Percentiles rank a stretch among this genome's conserved stretches.
These are phyloP conservation scores for Drosophila phalerata DNA, from an alignment of 2,888 invertebrate species.

Conservation along the genomic window DNA sequence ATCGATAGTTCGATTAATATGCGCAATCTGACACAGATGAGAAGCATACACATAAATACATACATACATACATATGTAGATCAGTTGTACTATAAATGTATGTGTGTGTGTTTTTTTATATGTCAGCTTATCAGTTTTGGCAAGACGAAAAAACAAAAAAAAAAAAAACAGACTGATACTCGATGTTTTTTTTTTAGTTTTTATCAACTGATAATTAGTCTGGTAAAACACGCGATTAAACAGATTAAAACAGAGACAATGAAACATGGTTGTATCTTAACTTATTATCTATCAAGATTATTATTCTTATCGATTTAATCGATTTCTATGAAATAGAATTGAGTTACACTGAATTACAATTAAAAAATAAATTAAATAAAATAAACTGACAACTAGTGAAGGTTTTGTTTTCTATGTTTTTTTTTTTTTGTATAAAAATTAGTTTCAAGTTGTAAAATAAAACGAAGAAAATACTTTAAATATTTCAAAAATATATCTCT, in stretches of 20 bases:
- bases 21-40: conserved; percentile 23
- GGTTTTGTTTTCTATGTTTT: no score
- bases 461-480: no score
- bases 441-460: no score
- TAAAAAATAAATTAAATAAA: no score
- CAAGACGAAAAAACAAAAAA: not conserved
- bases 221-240: conserved; percentile 11
- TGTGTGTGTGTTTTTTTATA: not conserved
- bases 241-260: not conserved
- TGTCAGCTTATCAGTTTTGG: conserved; percentile 9
- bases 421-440: no score
- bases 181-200: conserved; percentile 11
- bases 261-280: not conserved
- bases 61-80: not conserved
- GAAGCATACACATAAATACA: not conserved
- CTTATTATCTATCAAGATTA: not conserved
- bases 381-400: no score
- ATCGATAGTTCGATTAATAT: conserved; percentile 33
- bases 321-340: no score
- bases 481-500: no score
- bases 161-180: not conserved
- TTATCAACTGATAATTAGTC: conserved; percentile 6
- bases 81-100: not conserved
- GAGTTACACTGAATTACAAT: no score
- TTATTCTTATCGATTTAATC: no score